phyloP scores from a whole-genome alignment of 2,888 invertebrate species.

The Caenorhabditis japonica region DNA sequence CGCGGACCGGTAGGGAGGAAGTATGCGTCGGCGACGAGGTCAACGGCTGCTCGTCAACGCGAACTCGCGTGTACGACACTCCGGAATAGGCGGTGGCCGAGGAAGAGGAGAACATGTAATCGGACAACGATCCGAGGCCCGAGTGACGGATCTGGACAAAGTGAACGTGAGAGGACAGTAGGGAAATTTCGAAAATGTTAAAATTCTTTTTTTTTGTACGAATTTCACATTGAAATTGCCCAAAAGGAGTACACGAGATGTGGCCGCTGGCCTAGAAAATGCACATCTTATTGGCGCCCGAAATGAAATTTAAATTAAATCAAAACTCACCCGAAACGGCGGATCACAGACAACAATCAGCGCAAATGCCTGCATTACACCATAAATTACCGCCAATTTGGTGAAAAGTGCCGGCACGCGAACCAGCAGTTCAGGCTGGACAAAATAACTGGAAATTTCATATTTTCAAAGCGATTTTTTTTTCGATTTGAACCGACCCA shows the following conservation, averaged over 20 bases:
- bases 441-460: constrained; percentile 61
- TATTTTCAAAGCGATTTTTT: neutral
- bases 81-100: constrained; percentile 29
- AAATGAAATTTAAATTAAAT: no score
- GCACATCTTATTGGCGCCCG: no score
- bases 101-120: constrained; percentile 28
- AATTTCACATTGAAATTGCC: no score
- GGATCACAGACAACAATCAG: constrained; percentile 76
- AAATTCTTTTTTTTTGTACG: no score
- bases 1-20: constrained; percentile 9
- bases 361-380: constrained; percentile 72
- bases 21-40: neutral
- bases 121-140: constrained; percentile 55
- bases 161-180: no score
- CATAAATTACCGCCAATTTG: constrained; percentile 68
- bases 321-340: constrained; percentile 67
- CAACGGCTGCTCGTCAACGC: constrained; percentile 30
- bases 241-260: no score
- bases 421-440: constrained; percentile 63
- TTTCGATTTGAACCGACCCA: constrained; percentile 54
- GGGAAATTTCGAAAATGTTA: no score
- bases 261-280: no score
- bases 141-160: constrained; percentile 56
- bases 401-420: constrained; percentile 71
- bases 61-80: constrained; percentile 47